Base-by-base conservation (phyloP, 1,140 invertebrate species). In the Drosophila lacertosa region DNA sequence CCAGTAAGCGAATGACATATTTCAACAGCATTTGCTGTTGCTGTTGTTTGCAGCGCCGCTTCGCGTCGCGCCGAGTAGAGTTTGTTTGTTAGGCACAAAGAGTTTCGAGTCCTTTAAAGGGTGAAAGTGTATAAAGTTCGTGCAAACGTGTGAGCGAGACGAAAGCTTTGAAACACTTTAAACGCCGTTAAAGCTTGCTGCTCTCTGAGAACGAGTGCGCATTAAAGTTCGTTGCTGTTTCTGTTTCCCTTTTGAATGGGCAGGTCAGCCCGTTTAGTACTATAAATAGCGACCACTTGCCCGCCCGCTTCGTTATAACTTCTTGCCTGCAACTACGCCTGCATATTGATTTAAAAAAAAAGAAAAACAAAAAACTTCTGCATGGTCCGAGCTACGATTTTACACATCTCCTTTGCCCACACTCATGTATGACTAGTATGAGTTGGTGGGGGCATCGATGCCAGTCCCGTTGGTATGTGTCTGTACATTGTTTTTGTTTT, bases 21-120 rank as follows among this genome's bases (percentile, higher is more conserved):
- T 86, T 88, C 77, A 81, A 59, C 54, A 72, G 44, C 20, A 59
- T 47, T 72, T 72, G 26, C 33, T 53, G 22, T 53, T 55, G 35
- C 29, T 48, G 37, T 54, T 29, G 26, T 29, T 29, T 29, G 47
- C 15, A 33, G 47, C 22, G 35, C 45, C 13, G 42, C 18, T 18
- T 5, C 20, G 42, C 11, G 35, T 13, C 35, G 16, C 15, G 15
- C 39, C 39, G 39, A 18, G 15, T 16, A 33, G 26, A 13, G 35
- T 54, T 54, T 54, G 51, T 54, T 54, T 54, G 51, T 16, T 40
- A 40, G 69, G 57, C 70, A 42, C 64, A 48, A 37, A 51, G 37
- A 44, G 39, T 51, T 70, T 47, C 39, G 54, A 69, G 55, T 66
- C 69, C 82, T 88, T 86, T 86, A 86, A 86, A 86, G 81, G 82